Conservation (phyloP, 2,113 vertebrate genomes). For the Sylvilagus bachmani region DNA sequence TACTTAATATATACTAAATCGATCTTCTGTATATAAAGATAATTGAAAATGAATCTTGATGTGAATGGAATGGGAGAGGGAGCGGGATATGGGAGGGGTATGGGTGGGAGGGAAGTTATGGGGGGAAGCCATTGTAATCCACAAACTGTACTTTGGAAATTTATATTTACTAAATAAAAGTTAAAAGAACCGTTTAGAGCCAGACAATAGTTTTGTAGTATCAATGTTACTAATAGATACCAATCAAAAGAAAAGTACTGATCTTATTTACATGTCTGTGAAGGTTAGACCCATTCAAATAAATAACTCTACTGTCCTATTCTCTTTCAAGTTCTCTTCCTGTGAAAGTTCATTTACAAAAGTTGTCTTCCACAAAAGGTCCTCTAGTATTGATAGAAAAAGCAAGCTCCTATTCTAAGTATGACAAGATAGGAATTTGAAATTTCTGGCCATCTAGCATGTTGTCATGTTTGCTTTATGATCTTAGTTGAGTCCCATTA, state of each 20-base stretch:
- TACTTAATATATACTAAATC: too few species aligned
- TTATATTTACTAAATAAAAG: too few species aligned
- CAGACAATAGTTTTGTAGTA: not conserved
- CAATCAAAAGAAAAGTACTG: not conserved
- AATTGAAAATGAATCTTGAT: too few species aligned
- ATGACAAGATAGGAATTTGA: not conserved
- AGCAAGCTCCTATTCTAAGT: not conserved
- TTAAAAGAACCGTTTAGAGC: not conserved
- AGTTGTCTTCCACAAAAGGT: not conserved
- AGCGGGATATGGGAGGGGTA: too few species aligned
- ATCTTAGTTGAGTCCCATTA: not conserved
- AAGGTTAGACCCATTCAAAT: not conserved
- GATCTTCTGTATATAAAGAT: too few species aligned
- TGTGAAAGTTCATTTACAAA: not conserved
- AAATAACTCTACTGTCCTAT: not conserved
- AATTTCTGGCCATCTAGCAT: not conserved
- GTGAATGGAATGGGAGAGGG: too few species aligned
- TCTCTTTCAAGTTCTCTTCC: not conserved
- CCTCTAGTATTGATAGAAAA: not conserved
- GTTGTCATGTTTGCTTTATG: not conserved
- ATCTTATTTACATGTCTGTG: not conserved
- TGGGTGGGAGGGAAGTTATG: too few species aligned
- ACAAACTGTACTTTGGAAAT: too few species aligned
- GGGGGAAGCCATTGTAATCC: too few species aligned
- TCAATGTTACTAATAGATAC: not conserved